These are phyloP conservation scores for Morphnarchus princeps DNA, from an alignment of 2,113 vertebrate species.

Conservation along the genomic window DNA sequence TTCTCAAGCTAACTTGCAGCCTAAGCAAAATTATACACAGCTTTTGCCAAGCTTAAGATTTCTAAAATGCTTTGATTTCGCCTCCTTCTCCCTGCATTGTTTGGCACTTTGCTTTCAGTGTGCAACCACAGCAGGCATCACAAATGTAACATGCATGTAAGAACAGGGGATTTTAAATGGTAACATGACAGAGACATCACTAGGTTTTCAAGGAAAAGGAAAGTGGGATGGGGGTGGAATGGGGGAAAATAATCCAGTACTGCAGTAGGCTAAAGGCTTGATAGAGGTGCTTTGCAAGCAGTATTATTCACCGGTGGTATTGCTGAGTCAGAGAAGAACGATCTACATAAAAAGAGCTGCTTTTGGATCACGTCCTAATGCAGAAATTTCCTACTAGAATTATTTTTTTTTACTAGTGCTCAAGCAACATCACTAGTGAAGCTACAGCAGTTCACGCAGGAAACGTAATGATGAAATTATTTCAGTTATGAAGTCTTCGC, in stretches of 20 bases:
- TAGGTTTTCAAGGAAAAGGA: not conserved
- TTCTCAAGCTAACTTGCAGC: not conserved
- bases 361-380: not conserved
- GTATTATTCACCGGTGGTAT: not conserved
- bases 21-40: not conserved
- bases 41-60: not conserved
- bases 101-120: not conserved
- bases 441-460: not conserved
- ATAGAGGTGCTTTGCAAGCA: not conserved
- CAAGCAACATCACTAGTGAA: not conserved
- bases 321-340: conserved; percentile 4
- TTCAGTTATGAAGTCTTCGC: not conserved
- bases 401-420: not conserved
- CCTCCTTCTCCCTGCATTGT: not conserved
- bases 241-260: not conserved
- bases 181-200: not conserved
- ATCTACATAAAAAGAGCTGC: not conserved
- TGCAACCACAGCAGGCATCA: not conserved
- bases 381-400: not conserved
- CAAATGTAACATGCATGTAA: not conserved
- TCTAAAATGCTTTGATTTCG: not conserved
- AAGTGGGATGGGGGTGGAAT: not conserved
- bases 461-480: not conserved
- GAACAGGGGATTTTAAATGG: not conserved
- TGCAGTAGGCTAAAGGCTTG: not conserved